Evolutionary conservation across 2,797 vertebrate genomes (phyloP).

Genomic region (Chanos chanos): DNA sequence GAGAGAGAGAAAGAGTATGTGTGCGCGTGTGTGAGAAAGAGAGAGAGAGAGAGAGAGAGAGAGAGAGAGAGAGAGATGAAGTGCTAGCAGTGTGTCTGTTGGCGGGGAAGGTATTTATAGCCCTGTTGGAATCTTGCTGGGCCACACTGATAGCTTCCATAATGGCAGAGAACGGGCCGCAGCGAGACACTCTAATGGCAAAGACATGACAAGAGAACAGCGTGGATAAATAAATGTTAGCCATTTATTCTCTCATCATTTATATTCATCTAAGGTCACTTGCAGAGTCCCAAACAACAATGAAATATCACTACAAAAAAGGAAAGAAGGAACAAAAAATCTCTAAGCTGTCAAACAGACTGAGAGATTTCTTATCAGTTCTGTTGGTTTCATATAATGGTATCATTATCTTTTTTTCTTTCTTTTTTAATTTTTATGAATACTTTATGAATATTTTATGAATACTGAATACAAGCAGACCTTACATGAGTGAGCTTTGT

Average conservation of each 20-base stretch:
- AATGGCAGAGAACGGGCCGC: constrained; percentile 93
- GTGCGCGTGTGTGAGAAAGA: too few species aligned
- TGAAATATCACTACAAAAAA: constrained; percentile 34
- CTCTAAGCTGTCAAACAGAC: constrained; percentile 47
- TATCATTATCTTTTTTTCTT: constrained; percentile 80
- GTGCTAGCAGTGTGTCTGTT: constrained; percentile 91
- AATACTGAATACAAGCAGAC: too few species aligned
- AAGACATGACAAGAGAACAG: constrained; percentile 93
- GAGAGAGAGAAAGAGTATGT: too few species aligned
- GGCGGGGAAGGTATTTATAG: constrained; percentile 88
- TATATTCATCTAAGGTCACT: constrained; percentile 93
- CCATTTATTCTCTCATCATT: constrained; percentile 89
- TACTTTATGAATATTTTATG: too few species aligned
- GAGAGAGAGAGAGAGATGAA: too few species aligned
- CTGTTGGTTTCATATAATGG: constrained; percentile 58
- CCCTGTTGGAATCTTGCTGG: constrained; percentile 92
- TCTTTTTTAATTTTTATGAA: too few species aligned
- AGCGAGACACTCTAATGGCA: constrained; percentile 94
- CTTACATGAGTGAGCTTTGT: too few species aligned
- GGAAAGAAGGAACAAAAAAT: not conserved
- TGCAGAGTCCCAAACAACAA: constrained; percentile 74
- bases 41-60: too few species aligned
- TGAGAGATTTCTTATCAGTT: constrained; percentile 46
- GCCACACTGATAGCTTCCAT: constrained; percentile 91
- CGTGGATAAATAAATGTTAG: constrained; percentile 98